Conservation (phyloP, 2,113 vertebrate species). For the cattle (Bos taurus) region DNA sequence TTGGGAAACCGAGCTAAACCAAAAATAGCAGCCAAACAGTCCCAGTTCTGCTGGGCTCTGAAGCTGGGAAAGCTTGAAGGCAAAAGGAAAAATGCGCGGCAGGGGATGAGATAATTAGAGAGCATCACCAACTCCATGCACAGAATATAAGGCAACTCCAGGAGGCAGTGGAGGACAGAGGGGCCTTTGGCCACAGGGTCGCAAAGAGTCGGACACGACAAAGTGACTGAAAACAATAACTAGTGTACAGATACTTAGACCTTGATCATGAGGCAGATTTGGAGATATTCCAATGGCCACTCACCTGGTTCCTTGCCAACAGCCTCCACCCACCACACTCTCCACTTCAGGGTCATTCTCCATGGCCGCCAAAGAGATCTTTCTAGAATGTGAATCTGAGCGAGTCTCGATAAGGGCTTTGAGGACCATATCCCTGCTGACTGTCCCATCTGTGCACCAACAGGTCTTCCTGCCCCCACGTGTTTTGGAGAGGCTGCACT, state of each 20-base stretch:
- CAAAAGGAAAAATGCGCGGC: neutral
- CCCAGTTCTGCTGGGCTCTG: neutral
- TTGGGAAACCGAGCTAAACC: neutral
- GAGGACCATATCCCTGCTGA: neutral
- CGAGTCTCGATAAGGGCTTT: neutral
- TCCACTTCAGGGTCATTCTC: neutral
- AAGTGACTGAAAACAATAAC: neutral
- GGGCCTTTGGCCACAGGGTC: neutral
- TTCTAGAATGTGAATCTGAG: neutral
- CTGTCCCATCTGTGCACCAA: neutral
- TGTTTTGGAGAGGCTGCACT: neutral
- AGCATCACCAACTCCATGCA: neutral
- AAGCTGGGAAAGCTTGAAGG: neutral
- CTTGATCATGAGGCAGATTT: neutral
- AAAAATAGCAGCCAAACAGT: neutral
- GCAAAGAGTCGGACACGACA: fast-evolving
- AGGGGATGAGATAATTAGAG: neutral
- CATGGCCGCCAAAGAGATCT: neutral
- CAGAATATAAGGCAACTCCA: neutral
- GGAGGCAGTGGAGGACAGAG: neutral
- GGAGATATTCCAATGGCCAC: neutral
- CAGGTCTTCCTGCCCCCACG: neutral
- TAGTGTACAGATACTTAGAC: neutral
- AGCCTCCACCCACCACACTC: neutral
- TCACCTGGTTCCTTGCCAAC: neutral